Conservation (phyloP, 2,797 vertebrate species). For the Rhabdomys pumilio region DNA sequence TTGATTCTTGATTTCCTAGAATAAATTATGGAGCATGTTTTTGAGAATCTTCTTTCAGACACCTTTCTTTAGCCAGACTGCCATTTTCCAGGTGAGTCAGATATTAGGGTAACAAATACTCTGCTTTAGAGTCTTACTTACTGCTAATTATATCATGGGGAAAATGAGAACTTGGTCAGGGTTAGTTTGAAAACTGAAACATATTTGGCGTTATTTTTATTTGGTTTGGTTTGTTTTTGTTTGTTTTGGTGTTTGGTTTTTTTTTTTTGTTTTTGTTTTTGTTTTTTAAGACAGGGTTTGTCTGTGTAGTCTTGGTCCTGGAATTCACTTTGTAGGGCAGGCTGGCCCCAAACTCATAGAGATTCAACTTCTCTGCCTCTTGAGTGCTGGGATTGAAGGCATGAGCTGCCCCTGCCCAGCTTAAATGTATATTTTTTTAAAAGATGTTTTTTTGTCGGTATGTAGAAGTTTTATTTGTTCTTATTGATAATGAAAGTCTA, state of each 20-base stretch:
- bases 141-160: not conserved
- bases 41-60: not conserved
- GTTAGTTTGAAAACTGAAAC: constrained; percentile 46
- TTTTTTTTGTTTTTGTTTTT: not conserved
- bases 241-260: constrained; percentile 1
- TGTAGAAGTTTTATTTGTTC: constrained; percentile 56
- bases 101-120: not conserved
- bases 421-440: not conserved
- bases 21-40: not conserved
- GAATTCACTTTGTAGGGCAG: not conserved
- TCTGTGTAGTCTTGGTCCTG: not conserved
- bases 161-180: not conserved
- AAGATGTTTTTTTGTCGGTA: not conserved
- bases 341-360: not conserved
- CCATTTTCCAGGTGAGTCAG: constrained; percentile 1
- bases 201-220: not conserved
- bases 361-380: not conserved
- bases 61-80: not conserved
- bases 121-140: constrained; percentile 41
- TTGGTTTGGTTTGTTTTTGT: constrained; percentile 21
- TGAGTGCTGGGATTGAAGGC: not conserved
- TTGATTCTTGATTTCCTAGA: not conserved
- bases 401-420: not conserved
- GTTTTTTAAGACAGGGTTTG: not conserved
- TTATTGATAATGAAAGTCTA: not conserved